Conservation (phyloP, 2,113 vertebrate species). For the Anolis sagrei region DNA sequence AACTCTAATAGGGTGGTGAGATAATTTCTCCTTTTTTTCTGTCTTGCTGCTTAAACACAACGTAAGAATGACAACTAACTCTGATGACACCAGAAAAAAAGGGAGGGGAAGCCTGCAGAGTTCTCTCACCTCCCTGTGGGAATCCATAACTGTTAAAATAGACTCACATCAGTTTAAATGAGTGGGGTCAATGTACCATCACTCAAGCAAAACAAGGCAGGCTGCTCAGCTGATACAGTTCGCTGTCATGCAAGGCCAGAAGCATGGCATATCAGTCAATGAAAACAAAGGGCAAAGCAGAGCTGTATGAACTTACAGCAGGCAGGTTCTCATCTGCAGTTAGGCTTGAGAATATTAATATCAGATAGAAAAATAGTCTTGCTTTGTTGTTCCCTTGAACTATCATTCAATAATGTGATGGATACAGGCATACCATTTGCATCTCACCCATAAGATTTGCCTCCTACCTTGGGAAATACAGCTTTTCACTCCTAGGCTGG, state of each 20-base stretch:
- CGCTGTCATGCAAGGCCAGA: not conserved
- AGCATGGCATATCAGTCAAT: not conserved
- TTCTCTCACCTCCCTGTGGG: not conserved
- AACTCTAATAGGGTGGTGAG: not conserved
- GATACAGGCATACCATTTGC: not conserved
- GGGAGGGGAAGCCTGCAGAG: not conserved
- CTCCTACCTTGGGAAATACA: not conserved
- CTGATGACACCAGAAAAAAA: not conserved
- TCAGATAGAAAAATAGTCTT: not conserved
- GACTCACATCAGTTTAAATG: not conserved
- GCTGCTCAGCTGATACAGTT: not conserved
- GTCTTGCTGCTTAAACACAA: too few relatives aligned
- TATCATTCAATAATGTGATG: not conserved
- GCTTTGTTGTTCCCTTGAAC: not conserved
- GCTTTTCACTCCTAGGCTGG: conserved; percentile 13
- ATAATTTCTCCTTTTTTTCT: not conserved
- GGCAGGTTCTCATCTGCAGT: not conserved
- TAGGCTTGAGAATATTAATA: not conserved
- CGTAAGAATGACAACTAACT: not conserved
- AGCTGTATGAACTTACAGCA: not conserved
- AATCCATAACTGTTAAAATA: not conserved
- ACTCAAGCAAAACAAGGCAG: not conserved
- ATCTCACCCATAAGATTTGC: not conserved
- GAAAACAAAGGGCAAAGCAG: not conserved
- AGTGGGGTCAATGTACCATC: not conserved